A percentile compares a stretch with the other conserved stretches of the same genome.
phyloP scores from a whole-genome alignment of 2,113 vertebrate genomes.

The Aptenodytes forsteri region DNA sequence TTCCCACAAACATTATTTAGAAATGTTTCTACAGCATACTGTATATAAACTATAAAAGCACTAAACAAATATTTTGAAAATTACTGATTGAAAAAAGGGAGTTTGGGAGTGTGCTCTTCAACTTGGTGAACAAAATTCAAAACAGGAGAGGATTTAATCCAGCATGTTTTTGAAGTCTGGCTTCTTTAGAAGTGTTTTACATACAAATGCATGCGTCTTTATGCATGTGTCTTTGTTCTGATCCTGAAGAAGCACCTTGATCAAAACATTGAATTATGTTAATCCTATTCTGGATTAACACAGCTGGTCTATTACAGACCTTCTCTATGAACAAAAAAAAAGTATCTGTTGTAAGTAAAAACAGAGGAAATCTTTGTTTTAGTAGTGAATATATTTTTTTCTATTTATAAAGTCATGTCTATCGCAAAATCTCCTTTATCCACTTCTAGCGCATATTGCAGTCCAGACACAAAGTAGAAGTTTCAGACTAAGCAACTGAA shows the following conservation, averaged over 20 bases:
- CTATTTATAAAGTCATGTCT: neutral
- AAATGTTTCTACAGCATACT: neutral
- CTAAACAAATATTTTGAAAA: neutral
- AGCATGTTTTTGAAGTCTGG: neutral
- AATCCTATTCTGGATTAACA: neutral
- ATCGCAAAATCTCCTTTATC: neutral
- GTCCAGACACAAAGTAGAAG: neutral
- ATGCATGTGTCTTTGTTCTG: neutral
- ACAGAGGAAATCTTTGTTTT: neutral
- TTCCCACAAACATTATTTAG: neutral
- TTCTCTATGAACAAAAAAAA: neutral
- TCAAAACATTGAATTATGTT: neutral
- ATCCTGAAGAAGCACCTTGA: neutral
- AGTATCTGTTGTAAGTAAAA: neutral
- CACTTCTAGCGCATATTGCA: neutral
- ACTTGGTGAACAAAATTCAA: neutral
- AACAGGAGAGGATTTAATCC: conserved; percentile 6
- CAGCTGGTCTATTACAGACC: neutral
- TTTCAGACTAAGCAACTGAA: neutral
- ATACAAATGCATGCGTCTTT: neutral
- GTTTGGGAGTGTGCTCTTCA: neutral
- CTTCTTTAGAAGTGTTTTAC: neutral
- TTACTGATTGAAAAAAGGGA: neutral
- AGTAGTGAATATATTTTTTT: neutral
- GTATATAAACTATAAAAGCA: neutral